Evolutionary conservation across 2,888 invertebrate species (phyloP), one percentile per base, ranked within the genome.

Genomic region (Netelia melanura): DNA sequence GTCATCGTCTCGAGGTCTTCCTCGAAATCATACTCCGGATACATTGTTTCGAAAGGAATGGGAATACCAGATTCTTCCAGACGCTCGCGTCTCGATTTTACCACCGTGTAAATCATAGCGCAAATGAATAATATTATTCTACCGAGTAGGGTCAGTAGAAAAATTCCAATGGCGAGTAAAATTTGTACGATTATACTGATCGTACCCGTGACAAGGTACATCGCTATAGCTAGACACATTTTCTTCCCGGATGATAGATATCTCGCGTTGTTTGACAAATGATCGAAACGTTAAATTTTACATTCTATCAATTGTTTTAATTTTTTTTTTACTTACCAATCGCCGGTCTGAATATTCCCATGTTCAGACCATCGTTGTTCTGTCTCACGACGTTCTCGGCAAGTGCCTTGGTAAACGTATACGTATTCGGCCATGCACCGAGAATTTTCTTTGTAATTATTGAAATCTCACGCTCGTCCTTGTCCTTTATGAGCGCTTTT

Each of bases 381-480:
- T 94, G 93, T 52, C 95, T 94, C 0, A 98, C 92, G 81, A 96
- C 94, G 87, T 96, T 95, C 92, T 98, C 98, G 0, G 97, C 97
- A 72, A 98, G 91, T 0, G 97, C 97, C 94, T 98, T 98, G 1
- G 98, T 98, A 91, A 96, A 97, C 0, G 97, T 97, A 94, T 98
- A 98, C 0, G 98, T 98, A 92, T 98, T 98, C 0, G 98, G 98
- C 95, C 97, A 97, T 0, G 95, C 91, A 21, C 95, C 95, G 23
- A 96, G 90, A n/a, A 88, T 64, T 56, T 94, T 94, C 0, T 95
- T 95, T 56, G 95, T 92, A 17, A 95, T 89, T 25, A 93, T 89
- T 64, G 95, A 94, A 14, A 96, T 93, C 64, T 94, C 92, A 0
- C 89, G 88, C 62, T 96, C 95, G 0, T 94, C 94, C 64, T 96